Evolutionary conservation across 2,797 vertebrate species (phyloP).

Genomic region (Taeniopygia guttata): DNA sequence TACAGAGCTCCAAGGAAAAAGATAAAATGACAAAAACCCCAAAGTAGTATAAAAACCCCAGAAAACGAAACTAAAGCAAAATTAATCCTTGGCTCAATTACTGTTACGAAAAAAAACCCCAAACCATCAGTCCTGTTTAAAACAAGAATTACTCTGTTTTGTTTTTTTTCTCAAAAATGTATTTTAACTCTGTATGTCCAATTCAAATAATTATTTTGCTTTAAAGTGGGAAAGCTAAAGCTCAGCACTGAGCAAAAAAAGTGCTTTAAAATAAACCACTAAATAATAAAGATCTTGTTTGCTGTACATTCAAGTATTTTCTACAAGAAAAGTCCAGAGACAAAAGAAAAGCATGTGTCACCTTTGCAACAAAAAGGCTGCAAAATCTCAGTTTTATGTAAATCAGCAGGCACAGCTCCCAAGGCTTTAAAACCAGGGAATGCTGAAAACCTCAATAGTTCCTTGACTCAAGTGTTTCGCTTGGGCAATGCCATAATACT

Average conservation of each 20-base stretch:
- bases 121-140: neutral
- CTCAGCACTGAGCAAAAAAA: neutral
- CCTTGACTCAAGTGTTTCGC: constrained; percentile 41
- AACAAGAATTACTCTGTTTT: neutral
- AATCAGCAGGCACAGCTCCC: constrained; percentile 15
- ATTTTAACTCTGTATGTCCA: neutral
- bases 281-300: neutral
- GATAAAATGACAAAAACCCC: neutral
- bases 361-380: constrained; percentile 39
- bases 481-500: constrained; percentile 46
- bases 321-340: neutral
- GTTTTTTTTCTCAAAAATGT: neutral
- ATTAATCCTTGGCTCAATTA: neutral
- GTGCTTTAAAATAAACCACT: neutral
- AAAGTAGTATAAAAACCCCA: neutral
- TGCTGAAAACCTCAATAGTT: neutral
- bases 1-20: neutral
- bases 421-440: constrained; percentile 25
- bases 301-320: neutral
- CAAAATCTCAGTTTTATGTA: constrained; percentile 30
- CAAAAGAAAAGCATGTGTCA: constrained; percentile 48
- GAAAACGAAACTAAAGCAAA: neutral
- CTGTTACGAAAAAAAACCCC: neutral
- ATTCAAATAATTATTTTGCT: neutral
- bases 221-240: neutral